Evolutionary conservation across 2,888 invertebrate genomes (phyloP), one percentile per base, ranked within the genome.

Genomic region (Polyommatus icarus): DNA sequence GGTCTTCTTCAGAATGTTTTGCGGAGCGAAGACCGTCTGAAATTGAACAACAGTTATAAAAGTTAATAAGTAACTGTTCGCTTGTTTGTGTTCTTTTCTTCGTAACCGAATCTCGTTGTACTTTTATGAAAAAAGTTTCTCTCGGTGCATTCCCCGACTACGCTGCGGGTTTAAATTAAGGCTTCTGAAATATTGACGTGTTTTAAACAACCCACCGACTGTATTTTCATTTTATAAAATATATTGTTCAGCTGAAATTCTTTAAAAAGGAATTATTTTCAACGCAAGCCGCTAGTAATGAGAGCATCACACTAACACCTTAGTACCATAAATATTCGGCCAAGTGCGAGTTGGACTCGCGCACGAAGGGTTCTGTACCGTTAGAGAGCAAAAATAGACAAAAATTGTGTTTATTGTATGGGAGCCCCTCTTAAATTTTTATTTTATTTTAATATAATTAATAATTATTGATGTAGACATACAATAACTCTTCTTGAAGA

Each of bases 101-200:
- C 84, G 86, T 85, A 86, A 85, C 87, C 87, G 87, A 88, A 89
- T 89, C 87, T 87, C 87, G 87, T 84, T 86, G 88, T 88, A 89
- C 90, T 92, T 91, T 92, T 93, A 93, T 93, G 92, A 92, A 92
- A 92, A 92, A 93, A 93, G 88, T 93, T 93, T 91, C 84, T 78
- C 86, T 83, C 87, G 87, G 87, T 90, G 90, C 90, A 90, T 87
- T 90, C 83, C 80, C 84, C 85, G 84, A 85, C 86, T 67, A 67
- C 83, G 85, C 83, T 84, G 84, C 84, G 84, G 84, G 85, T 87
- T 84, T 86, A 83, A 87, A 87, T 88, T 87, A 86, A 83, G 80
- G 78, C 78, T 76, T 79, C 78, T 78, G 78, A 79, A 78, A 76
- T 59, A 72, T 77, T 59, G 72, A 73, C 72, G 24, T 72, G 36